phyloP scores from a whole-genome alignment of 2,797 vertebrate species.

The Phataginus tetradactyla region DNA sequence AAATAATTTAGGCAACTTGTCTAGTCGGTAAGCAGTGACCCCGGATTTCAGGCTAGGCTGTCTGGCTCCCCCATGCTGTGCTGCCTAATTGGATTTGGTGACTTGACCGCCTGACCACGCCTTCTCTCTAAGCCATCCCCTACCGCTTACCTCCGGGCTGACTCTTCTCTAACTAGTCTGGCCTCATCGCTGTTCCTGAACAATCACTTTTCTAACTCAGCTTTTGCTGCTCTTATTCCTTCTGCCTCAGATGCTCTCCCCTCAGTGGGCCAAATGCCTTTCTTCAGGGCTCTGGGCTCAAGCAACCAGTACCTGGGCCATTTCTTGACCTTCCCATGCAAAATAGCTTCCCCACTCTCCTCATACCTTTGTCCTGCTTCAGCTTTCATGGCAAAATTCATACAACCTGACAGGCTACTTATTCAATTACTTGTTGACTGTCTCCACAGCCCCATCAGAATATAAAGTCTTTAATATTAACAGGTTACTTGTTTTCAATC shows the following conservation, averaged over 20 bases:
- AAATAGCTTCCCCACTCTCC: neutral
- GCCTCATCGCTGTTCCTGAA: neutral
- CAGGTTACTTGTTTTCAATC: neutral
- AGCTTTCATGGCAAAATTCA: neutral
- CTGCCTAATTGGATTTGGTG: neutral
- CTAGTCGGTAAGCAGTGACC: neutral
- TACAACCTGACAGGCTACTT: neutral
- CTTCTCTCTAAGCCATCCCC: neutral
- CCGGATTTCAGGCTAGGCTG: neutral
- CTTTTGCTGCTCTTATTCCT: neutral
- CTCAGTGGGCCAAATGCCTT: neutral
- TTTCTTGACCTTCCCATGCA: neutral
- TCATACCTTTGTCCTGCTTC: neutral
- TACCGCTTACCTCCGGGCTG: no score
- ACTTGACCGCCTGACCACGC: neutral
- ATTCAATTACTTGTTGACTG: neutral
- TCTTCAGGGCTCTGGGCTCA: neutral
- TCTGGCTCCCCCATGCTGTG: no score
- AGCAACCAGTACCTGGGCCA: neutral
- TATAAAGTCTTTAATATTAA: neutral
- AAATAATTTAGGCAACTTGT: neutral
- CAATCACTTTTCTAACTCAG: neutral
- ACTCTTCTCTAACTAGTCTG: neutral
- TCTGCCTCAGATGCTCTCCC: neutral
- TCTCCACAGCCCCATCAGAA: neutral